Evolutionary conservation across 2,113 vertebrate species (phyloP), one percentile per base, ranked within the genome.

Genomic region (Cryptomyrus ogoouensis): DNA sequence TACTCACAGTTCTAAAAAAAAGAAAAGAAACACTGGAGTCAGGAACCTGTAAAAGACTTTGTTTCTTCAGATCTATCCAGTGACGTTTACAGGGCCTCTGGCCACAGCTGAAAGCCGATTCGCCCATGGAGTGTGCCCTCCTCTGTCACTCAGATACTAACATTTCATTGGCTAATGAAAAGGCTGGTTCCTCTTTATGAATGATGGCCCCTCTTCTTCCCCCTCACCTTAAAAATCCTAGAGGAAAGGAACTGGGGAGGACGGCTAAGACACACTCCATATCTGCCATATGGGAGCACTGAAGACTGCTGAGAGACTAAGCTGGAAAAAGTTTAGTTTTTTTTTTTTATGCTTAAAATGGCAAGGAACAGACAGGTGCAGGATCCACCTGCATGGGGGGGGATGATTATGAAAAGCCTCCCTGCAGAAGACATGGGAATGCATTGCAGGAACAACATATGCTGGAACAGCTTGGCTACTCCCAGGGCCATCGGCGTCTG

Each of bases 281-380:
- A 35, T 42, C 1, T 42, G 17, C 74, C 13, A 80, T 17, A 80
- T 42, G 10, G 17, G 74, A 42, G 74, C 27, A 19, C 77, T 44
- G 17, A 77, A n/a, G 12, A 42, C 44, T 39, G 66, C n/a, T 74
- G 24, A 44, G 21, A 46, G 88, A 52, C 17, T 87, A 27, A 27
- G 44, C 3, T 21, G 17, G 9, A 17, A 9, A 46, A 21, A 19
- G 46, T n/a, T 19, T 9, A 77, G 27, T 39, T 42, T 50, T 74
- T 80, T 89, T 39, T 83, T 9, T 7, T 6, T 39, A 19, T 56
- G n/a, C 70, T 52, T 47, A 47, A 53, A 53, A 39, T 8, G 70
- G 56, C 31, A 53, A 83, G 39, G 21, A 56, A 87, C 66, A 52
- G 66, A 89, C 88, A 89, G 88, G 44, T 89, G 88, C 66, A 31